Evolutionary conservation across 2,113 vertebrate genomes (phyloP).

Genomic region (Hippocampus comes): DNA sequence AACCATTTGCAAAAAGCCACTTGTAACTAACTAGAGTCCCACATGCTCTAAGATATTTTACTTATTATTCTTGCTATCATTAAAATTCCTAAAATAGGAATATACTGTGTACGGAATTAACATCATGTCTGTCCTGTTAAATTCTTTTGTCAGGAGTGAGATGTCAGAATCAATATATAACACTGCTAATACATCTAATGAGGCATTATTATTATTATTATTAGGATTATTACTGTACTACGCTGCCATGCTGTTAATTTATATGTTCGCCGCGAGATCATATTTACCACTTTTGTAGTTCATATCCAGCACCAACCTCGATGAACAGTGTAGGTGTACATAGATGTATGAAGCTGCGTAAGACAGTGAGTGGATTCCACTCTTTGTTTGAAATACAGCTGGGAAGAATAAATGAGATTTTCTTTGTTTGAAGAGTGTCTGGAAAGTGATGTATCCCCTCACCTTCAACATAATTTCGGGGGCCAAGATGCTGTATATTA

Average conservation of each 20-base stretch:
- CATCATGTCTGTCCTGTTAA: conserved; percentile 5
- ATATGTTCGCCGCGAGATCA: not conserved
- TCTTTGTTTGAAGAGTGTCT: not conserved
- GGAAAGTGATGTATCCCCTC: not conserved
- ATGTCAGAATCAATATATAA: not conserved
- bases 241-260: not conserved
- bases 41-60: conserved; percentile 15
- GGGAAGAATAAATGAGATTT: not conserved
- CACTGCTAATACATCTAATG: not conserved
- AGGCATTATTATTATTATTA: not conserved
- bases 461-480: too few species aligned
- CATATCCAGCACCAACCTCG: conserved; percentile 4
- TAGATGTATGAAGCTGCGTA: conserved; percentile 20
- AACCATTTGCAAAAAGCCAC: conserved; percentile 8
- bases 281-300: not conserved
- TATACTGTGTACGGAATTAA: conserved; percentile 49
- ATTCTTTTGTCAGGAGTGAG: not conserved
- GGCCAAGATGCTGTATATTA: too few species aligned
- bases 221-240: not conserved
- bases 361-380: conserved; percentile 61
- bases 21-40: not conserved
- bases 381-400: not conserved
- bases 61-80: conserved; percentile 27
- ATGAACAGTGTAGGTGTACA: conserved; percentile 4
- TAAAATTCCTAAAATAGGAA: conserved; percentile 40